Evolutionary conservation across 2,888 invertebrate genomes (phyloP).

Genomic region (Agrochola lota): DNA sequence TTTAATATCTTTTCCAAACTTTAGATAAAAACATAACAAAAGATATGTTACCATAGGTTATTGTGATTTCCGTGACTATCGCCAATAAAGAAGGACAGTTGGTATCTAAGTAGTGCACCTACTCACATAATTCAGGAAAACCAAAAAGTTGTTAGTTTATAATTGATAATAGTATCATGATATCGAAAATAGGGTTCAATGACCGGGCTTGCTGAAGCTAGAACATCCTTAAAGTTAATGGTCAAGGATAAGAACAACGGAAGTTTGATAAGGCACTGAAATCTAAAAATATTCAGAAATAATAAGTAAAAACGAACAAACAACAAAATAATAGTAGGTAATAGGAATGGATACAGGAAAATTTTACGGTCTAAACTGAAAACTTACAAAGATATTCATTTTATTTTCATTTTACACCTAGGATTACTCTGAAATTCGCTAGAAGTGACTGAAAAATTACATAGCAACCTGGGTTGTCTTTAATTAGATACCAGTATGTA

Average conservation of each 20-base stretch:
- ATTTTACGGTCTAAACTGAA: not conserved
- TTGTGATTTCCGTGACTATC: not conserved
- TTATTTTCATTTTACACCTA: not conserved
- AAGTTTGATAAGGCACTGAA: not conserved
- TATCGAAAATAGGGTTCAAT: slow-evolving; percentile 3
- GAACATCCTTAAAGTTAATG: slow-evolving; percentile 7
- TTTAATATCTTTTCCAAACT: slow-evolving; percentile 31
- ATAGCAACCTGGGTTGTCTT: not conserved
- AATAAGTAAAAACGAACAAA: not conserved
- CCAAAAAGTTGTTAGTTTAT: not conserved
- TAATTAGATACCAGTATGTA: not conserved
- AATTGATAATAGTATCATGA: slow-evolving; percentile 8
- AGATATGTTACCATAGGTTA: slow-evolving; percentile 25
- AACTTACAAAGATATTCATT: not conserved
- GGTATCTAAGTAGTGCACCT: slow-evolving; percentile 30
- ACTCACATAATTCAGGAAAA: not conserved
- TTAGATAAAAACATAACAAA: slow-evolving; percentile 15
- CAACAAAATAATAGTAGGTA: not conserved
- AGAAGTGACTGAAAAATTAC: not conserved
- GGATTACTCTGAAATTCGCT: not conserved
- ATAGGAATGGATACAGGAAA: too few species aligned
- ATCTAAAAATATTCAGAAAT: not conserved
- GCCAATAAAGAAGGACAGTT: not conserved
- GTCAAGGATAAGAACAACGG: not conserved
- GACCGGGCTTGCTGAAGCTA: not conserved